Evolutionary conservation across 2,888 invertebrate species (phyloP), one percentile per base, ranked within the genome.

Genomic region (Apodemia duryi): DNA sequence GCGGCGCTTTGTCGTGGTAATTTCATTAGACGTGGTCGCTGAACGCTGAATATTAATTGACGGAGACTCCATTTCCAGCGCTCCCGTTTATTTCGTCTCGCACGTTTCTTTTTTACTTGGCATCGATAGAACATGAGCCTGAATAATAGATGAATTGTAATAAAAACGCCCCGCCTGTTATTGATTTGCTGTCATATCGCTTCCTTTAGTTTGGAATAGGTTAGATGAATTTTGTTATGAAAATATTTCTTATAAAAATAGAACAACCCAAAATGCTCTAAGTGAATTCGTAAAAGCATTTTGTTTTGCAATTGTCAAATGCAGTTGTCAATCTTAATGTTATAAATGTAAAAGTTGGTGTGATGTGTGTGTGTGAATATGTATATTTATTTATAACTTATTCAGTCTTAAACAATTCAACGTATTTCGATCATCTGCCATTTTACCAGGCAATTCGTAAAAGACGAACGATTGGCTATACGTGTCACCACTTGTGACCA

Each of bases 1-100:
- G 72, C 73, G 70, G 72, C 77, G 82, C 89, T 88, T 89, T 89
- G 88, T 89, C 85, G 89, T 86, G 89, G 84, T 88, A 86, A 89
- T 89, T 86, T 85, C 85, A 86, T 89, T 86, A 86, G 83, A 81
- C 77, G 78, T 77, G 82, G 79, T 80, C 83, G 80, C 81, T 78
- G 73, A 74, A 76, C 79, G 82, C 77, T 83, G 88, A 84, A 88
- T 88, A 86, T 86, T 88, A 85, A 88, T 88, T 71, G 71, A 76
- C 73, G 74, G 71, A 74, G 75, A 76, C 77, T 80, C 74, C 67
- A 70, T 71, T 71, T 73, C 73, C 72, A 76, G 74, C 80, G 79
- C 80, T 84, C 80, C 82, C 79, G 78, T 75, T 72, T 63, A 68
- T 69, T 66, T 68, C 69, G 66, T 66, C 66, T 38, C 28, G 28